Conservation (phyloP, 2,113 vertebrate species). For the Sminthopsis crassicaudata region DNA sequence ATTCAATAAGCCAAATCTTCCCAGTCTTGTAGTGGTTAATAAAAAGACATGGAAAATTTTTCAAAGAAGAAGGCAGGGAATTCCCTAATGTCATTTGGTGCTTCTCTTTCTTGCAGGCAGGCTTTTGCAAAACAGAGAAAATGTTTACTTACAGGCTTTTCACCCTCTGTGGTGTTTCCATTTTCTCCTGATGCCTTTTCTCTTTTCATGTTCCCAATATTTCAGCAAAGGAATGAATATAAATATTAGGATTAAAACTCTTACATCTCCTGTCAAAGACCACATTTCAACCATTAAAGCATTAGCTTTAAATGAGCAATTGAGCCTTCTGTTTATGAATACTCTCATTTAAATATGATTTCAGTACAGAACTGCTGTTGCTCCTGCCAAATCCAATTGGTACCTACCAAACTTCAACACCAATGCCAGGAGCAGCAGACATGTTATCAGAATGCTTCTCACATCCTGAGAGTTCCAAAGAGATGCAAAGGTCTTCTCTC, state of each 20-base stretch:
- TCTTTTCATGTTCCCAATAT: slow-evolving; percentile 17
- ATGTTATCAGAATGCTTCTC: background rate
- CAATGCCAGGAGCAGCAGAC: background rate
- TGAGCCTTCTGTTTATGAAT: background rate
- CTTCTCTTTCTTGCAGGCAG: background rate
- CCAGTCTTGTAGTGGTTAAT: slow-evolving; percentile 3
- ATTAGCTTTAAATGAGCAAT: slow-evolving; percentile 2
- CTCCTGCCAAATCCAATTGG: background rate
- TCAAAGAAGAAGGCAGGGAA: slow-evolving; percentile 22
- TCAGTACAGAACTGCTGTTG: background rate
- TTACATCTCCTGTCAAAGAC: slow-evolving; percentile 15
- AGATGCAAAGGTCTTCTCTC: slow-evolving; percentile 28
- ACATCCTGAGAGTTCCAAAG: background rate
- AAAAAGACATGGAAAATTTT: slow-evolving; percentile 24
- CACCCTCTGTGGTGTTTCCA: slow-evolving; percentile 8
- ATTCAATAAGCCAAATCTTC: slow-evolving; percentile 12
- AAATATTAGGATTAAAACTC: background rate
- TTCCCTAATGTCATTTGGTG: background rate
- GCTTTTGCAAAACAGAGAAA: background rate
- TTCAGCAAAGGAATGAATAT: slow-evolving; percentile 47
- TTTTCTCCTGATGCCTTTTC: background rate
- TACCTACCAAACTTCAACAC: slow-evolving; percentile 13
- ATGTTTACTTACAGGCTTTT: slow-evolving; percentile 16
- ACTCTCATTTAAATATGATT: background rate
- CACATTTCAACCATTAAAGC: background rate